Percentiles rank a stretch among this genome's conserved stretches.
phyloP scores from a whole-genome alignment of 2,797 vertebrate species.

The Microctenopoma steveboyesi region DNA sequence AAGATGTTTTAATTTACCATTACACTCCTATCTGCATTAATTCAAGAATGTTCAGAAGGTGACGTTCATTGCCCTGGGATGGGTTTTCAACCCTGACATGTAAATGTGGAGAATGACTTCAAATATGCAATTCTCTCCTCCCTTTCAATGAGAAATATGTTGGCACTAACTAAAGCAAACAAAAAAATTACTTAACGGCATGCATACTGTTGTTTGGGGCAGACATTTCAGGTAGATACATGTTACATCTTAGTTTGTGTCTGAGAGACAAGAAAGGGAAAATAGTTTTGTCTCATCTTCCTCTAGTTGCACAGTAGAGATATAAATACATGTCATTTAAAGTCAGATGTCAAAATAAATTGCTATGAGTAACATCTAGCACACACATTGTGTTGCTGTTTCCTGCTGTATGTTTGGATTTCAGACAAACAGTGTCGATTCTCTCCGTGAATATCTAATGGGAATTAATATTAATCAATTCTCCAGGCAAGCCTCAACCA shows the following conservation, averaged over 20 bases:
- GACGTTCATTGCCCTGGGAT: background rate
- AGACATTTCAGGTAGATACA: background rate
- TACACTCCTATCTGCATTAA: background rate
- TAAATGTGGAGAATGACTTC: background rate
- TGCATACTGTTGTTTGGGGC: background rate
- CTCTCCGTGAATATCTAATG: constrained; percentile 64
- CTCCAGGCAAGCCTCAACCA: constrained; percentile 38
- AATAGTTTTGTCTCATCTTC: constrained; percentile 1
- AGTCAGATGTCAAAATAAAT: constrained; percentile 23
- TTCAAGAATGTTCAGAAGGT: background rate
- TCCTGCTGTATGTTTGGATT: constrained; percentile 45
- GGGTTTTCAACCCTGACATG: constrained; percentile 1
- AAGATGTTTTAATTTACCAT: background rate
- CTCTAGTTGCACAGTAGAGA: background rate
- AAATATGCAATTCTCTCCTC: constrained; percentile 8
- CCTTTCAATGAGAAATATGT: background rate
- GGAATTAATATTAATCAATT: constrained; percentile 71
- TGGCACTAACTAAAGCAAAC: constrained; percentile 6
- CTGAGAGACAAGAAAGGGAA: background rate
- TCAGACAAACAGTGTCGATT: constrained; percentile 51
- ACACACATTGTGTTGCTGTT: constrained; percentile 46
- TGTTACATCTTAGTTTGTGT: background rate
- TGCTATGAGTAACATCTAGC: constrained; percentile 16
- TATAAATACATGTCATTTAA: constrained; percentile 4
- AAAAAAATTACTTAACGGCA: background rate